Evolutionary conservation across 2,797 vertebrate genomes (phyloP), one percentile per base, ranked within the genome.

Genomic region (Pelochelys cantorii): DNA sequence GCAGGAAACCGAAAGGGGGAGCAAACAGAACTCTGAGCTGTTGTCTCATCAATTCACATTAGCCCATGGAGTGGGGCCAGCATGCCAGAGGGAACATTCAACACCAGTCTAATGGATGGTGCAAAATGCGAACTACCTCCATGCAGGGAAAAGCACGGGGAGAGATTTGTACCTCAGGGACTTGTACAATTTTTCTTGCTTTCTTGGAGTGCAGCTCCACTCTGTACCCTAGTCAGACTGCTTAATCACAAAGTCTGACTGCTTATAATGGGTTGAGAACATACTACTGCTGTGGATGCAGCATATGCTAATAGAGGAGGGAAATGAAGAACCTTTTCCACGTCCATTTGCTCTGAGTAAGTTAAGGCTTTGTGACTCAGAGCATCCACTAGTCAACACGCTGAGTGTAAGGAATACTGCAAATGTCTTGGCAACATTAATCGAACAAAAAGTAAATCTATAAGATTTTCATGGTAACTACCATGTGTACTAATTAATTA

Each of bases 141-240:
- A 20, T 34, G n/a, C 9, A 11, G n/a, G n/a, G n/a, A 71, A n/a
- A 9, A 37, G n/a, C n/a, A 37, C 2, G 3, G 18, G 65, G n/a
- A 57, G 79, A 90, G 75, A 79, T 88, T 90, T 83, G 55, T 83
- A 85, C 87, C 31, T 54, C 2, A 83, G 65, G 80, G 90, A 80
- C 83, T 89, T 13, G 86, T 79, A 34, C 87, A 95, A 86, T 74
- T 93, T 52, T 89, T 90, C 80, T 84, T 85, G 82, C 20, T 59
- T 74, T 93, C 62, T 91, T 86, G 71, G 17, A 79, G 71, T 83
- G 94, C 84, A 94, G 90, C 85, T n/a, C 78, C 78, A 56, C 31
- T 34, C 65, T 71, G 34, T 9, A 11, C 23, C 55, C 90, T 48
- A 80, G 20, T 86, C 17, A 83, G 68, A 81, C 17, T 84, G 88